These are phyloP conservation scores for Lophotriccus pileatus DNA, from an alignment of 2,797 vertebrate genomes.

Conservation along the genomic window DNA sequence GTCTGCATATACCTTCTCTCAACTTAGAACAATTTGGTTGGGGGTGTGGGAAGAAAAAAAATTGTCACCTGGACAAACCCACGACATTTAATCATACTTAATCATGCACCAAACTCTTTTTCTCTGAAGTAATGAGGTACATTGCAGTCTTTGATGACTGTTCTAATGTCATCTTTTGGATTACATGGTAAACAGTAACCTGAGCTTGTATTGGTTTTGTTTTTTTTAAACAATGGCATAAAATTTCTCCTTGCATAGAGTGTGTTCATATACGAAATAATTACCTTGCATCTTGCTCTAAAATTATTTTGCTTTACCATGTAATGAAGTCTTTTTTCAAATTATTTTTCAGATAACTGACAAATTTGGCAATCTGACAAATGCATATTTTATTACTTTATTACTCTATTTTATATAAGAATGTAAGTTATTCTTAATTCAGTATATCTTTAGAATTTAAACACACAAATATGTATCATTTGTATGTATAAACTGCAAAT, in stretches of 20 bases:
- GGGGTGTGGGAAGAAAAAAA: no score
- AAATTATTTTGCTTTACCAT: constrained; percentile 41
- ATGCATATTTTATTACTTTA: not conserved
- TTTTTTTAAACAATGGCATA: not conserved
- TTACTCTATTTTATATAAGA: not conserved
- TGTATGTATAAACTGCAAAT: not conserved
- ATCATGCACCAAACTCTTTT: not conserved
- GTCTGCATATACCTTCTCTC: no score
- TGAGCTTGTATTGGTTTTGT: not conserved
- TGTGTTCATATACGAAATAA: constrained; percentile 5
- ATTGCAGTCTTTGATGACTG: not conserved
- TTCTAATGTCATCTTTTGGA: not conserved
- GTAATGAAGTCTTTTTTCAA: not conserved
- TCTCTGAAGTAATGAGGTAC: not conserved
- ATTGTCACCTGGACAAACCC: no score
- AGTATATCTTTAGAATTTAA: not conserved
- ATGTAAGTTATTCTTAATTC: not conserved
- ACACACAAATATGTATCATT: not conserved
- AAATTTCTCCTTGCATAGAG: not conserved
- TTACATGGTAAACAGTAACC: not conserved
- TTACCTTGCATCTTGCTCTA: not conserved
- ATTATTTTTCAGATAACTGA: constrained; percentile 7
- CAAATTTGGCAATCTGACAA: constrained; percentile 13
- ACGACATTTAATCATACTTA: not conserved
- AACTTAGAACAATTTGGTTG: no score